phyloP scores from a whole-genome alignment of 2,888 invertebrate species.

The Malthinus flaveolus region DNA sequence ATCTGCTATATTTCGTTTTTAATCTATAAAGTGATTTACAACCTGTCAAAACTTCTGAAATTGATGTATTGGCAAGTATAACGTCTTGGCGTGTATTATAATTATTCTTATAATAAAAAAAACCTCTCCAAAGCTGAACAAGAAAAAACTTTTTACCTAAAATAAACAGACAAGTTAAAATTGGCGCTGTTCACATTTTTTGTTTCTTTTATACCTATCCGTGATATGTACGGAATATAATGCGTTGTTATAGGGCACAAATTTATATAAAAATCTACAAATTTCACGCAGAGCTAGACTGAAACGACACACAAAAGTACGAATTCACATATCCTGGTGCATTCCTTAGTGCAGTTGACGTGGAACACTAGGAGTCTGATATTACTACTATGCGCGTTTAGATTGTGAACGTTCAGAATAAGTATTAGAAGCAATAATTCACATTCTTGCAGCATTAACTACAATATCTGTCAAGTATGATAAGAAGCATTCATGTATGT shows the following conservation, averaged over 20 bases:
- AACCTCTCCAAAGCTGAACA: constrained; percentile 1
- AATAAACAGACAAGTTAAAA: constrained; percentile 5
- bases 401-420: constrained; percentile 35
- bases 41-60: constrained; percentile 29
- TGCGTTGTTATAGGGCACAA: constrained; percentile 17
- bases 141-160: constrained; percentile 20
- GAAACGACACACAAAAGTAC: constrained; percentile 17
- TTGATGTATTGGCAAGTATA: constrained; percentile 26
- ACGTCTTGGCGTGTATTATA: constrained; percentile 16
- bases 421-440: constrained; percentile 35
- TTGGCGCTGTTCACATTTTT: no score
- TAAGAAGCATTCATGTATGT: constrained; percentile 55
- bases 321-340: constrained; percentile 28
- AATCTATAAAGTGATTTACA: constrained; percentile 22
- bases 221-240: constrained; percentile 20
- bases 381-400: constrained; percentile 37
- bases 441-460: constrained; percentile 45
- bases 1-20: constrained; percentile 19
- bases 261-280: constrained; percentile 14
- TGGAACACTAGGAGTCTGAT: constrained; percentile 46
- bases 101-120: no score
- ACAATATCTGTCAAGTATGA: constrained; percentile 55
- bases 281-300: constrained; percentile 17
- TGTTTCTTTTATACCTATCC: no score
- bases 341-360: constrained; percentile 48